Evolutionary conservation across 2,113 vertebrate genomes (phyloP).

Genomic region (Hypomesus transpacificus): DNA sequence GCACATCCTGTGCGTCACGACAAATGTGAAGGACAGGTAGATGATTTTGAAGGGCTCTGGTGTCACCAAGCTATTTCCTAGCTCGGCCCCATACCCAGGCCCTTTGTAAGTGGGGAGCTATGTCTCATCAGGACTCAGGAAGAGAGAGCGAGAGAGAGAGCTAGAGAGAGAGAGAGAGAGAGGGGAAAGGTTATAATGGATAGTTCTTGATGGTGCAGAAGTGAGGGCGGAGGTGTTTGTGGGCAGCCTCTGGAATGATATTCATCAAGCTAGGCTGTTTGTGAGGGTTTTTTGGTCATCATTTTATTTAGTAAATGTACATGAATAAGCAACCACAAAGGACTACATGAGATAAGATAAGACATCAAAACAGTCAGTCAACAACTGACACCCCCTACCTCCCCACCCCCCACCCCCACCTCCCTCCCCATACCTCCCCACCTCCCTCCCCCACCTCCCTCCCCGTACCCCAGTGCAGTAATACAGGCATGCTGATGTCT

Average conservation of each 20-base stretch:
- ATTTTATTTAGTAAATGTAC: conserved; percentile 68
- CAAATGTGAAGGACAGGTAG: conserved; percentile 62
- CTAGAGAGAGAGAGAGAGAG: too few species aligned
- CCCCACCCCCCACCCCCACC: conserved; percentile 54
- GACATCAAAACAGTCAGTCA: conserved; percentile 69
- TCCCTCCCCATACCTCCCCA: conserved; percentile 46
- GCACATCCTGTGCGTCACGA: conserved; percentile 54
- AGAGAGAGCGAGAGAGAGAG: too few species aligned
- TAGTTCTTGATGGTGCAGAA: too few species aligned
- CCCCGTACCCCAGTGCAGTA: conserved; percentile 57
- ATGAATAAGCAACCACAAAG: conserved; percentile 66
- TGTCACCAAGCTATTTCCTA: conserved; percentile 37
- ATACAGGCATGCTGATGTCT: conserved; percentile 67
- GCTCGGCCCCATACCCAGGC: conserved; percentile 21
- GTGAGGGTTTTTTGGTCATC: not conserved
- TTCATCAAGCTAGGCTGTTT: not conserved
- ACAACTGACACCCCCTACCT: conserved; percentile 62
- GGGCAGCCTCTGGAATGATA: too few species aligned
- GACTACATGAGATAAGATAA: conserved; percentile 71
- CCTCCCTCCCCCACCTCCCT: conserved; percentile 14
- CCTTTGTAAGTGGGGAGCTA: not conserved
- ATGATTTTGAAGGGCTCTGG: conserved; percentile 55
- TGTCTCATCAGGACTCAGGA: not conserved
- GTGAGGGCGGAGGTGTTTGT: too few species aligned
- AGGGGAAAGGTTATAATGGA: too few species aligned